Evolutionary conservation across 2,888 invertebrate species (phyloP).

Genomic region (Sinhomidia bicolor): DNA sequence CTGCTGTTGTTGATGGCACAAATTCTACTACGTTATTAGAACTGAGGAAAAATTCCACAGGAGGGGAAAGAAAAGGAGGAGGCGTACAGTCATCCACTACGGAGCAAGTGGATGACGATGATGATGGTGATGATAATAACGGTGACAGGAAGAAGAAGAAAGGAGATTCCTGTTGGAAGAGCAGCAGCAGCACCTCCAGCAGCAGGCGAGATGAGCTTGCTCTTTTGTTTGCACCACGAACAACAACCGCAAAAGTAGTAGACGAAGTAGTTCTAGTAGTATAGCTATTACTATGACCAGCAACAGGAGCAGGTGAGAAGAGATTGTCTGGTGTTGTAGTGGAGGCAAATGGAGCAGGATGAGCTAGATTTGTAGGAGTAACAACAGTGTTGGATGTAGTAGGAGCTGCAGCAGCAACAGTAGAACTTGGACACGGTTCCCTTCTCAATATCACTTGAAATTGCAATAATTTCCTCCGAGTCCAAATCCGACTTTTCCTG

Average conservation of each 20-base stretch:
- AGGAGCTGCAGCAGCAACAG: slow-evolving; percentile 54
- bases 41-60: slow-evolving; percentile 48
- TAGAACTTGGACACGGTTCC: slow-evolving; percentile 43
- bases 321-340: slow-evolving; percentile 42
- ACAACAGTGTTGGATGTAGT: slow-evolving; percentile 9
- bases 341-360: slow-evolving; percentile 49
- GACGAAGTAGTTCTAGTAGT: no score
- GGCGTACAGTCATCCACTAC: slow-evolving; percentile 46
- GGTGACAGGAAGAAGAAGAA: slow-evolving; percentile 55
- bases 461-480: slow-evolving; percentile 71
- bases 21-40: slow-evolving; percentile 56
- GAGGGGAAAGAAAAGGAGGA: slow-evolving; percentile 50
- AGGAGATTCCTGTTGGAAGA: slow-evolving; percentile 27
- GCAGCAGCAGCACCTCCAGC: no score
- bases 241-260: slow-evolving; percentile 28
- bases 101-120: slow-evolving; percentile 13
- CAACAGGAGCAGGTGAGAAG: slow-evolving; percentile 71
- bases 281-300: slow-evolving; percentile 58
- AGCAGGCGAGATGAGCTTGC: slow-evolving; percentile 38
- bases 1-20: slow-evolving; percentile 52
- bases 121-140: slow-evolving; percentile 41
- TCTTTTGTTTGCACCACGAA: slow-evolving; percentile 48
- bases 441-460: slow-evolving; percentile 70
- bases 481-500: slow-evolving; percentile 70
- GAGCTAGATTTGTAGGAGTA: slow-evolving; percentile 35